A percentile compares a stretch with the other conserved stretches of the same genome.
These are phyloP conservation scores for Pachymerium ferrugineum DNA, from an alignment of 2,888 invertebrate species.

Conservation along the genomic window DNA sequence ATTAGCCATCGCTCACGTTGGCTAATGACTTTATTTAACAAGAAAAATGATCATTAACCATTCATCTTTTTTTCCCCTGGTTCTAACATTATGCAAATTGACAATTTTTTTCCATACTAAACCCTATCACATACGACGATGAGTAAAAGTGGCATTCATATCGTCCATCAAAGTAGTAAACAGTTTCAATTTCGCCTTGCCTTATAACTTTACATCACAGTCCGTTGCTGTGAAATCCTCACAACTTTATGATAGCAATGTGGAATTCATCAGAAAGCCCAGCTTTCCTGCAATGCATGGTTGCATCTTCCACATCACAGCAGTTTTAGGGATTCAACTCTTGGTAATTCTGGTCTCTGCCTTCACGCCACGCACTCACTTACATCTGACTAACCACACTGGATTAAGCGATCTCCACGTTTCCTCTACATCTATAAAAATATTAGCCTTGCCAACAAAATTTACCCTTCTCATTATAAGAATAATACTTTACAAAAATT, in stretches of 20 bases:
- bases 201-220: background rate
- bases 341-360: slow-evolving; percentile 18
- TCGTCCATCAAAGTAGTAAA: background rate
- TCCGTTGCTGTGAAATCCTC: background rate
- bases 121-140: background rate
- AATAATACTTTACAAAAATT: too few relatives aligned
- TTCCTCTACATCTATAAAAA: too few relatives aligned
- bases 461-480: background rate
- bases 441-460: background rate
- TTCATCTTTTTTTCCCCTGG: background rate
- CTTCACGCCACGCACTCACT: slow-evolving; percentile 8
- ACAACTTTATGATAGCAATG: slow-evolving; percentile 6
- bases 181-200: background rate
- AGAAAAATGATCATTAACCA: background rate
- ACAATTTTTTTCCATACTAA: background rate
- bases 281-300: slow-evolving; percentile 15
- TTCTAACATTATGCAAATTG: background rate
- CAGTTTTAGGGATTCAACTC: too few relatives aligned
- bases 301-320: slow-evolving; percentile 1
- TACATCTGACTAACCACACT: background rate
- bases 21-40: slow-evolving; percentile 8
- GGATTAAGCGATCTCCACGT: background rate
- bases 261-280: background rate
- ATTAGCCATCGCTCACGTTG: slow-evolving; percentile 1
- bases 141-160: too few relatives aligned